Percentiles rank a stretch among this genome's conserved stretches.
phyloP scores from a whole-genome alignment of 2,797 vertebrate genomes.

The Clarias platycephalus region DNA sequence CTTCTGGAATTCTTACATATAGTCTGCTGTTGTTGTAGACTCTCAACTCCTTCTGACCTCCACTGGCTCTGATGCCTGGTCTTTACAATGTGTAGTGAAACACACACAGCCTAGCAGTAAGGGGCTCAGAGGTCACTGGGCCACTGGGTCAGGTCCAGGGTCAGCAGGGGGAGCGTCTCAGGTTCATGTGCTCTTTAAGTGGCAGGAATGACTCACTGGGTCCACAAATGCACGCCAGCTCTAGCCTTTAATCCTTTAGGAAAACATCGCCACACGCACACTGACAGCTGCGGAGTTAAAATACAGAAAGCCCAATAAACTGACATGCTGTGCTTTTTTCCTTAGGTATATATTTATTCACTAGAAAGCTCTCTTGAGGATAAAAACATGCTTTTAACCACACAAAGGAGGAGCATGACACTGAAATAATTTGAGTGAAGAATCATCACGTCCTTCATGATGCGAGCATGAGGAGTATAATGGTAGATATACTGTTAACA shows the following conservation, averaged over 20 bases:
- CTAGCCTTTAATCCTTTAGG: constrained; percentile 42
- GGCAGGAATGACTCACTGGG: constrained; percentile 37
- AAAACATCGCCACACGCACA: constrained; percentile 50
- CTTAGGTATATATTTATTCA: constrained; percentile 41
- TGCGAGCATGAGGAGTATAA: constrained; percentile 58
- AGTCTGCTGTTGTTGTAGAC: background rate
- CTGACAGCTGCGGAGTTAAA: constrained; percentile 34
- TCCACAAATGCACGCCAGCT: constrained; percentile 22
- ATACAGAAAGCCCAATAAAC: constrained; percentile 22
- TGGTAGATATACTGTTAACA: constrained; percentile 57
- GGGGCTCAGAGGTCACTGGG: constrained; percentile 51
- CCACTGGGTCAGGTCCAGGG: constrained; percentile 55
- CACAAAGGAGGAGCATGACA: constrained; percentile 40
- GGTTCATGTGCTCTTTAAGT: constrained; percentile 62
- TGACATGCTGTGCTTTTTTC: constrained; percentile 25
- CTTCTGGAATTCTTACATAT: background rate
- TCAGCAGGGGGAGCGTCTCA: constrained; percentile 54
- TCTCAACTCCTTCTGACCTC: background rate
- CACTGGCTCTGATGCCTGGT: background rate
- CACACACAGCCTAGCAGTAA: constrained; percentile 39
- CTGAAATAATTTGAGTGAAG: constrained; percentile 51
- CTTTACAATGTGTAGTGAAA: constrained; percentile 24
- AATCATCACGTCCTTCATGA: constrained; percentile 53
- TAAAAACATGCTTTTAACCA: constrained; percentile 33
- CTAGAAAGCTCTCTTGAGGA: constrained; percentile 34